A percentile compares a stretch with the other conserved stretches of the same genome.
phyloP scores from a whole-genome alignment of 2,113 vertebrate genomes.

The Nothocercus nigrocapillus region DNA sequence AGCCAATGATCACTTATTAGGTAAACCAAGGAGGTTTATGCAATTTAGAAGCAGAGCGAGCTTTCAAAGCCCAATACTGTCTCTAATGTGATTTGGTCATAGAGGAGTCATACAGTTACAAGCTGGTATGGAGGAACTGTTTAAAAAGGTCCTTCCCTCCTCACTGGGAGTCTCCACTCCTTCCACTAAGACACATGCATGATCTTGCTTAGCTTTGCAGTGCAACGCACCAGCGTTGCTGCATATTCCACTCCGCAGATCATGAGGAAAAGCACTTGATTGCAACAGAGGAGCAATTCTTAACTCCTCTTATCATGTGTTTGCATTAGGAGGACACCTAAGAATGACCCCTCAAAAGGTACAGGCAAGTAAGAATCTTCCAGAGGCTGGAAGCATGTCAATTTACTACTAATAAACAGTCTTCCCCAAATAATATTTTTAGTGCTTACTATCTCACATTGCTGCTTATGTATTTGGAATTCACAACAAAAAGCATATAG shows the following conservation, averaged over 20 bases:
- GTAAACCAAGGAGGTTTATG: not conserved
- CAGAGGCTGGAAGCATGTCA: not conserved
- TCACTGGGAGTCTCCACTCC: not conserved
- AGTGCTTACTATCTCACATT: not conserved
- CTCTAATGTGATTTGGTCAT: not conserved
- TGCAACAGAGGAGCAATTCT: not conserved
- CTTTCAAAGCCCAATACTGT: not conserved
- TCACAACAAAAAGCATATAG: not conserved
- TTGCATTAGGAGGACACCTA: too few species aligned
- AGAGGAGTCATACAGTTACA: not conserved
- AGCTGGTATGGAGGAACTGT: not conserved
- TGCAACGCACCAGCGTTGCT: fast-evolving
- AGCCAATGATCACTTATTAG: not conserved
- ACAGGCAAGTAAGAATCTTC: not conserved
- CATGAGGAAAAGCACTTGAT: not conserved
- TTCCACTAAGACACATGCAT: not conserved
- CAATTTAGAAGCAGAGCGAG: not conserved
- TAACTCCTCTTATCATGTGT: too few species aligned
- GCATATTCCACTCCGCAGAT: fast-evolving
- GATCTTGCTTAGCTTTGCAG: not conserved
- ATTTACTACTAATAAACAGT: not conserved
- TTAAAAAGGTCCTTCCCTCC: not conserved
- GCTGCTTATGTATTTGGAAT: not conserved
- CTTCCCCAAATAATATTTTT: not conserved
- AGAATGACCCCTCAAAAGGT: not conserved